Evolutionary conservation across 2,113 vertebrate genomes (phyloP).

Genomic region (Prochilodus magdalenae): DNA sequence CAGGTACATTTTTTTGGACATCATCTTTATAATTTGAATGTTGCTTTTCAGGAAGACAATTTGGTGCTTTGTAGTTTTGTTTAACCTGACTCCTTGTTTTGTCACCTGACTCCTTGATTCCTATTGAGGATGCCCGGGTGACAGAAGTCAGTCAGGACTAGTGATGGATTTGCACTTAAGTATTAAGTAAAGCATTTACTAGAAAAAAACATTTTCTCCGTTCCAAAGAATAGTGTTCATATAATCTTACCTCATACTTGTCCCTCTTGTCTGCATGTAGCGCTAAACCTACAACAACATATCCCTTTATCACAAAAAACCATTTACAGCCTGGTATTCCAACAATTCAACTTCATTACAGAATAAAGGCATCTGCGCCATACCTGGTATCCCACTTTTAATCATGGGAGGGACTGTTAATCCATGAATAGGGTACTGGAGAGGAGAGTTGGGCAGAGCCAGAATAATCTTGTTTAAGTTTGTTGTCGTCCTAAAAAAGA

Average conservation of each 20-base stretch:
- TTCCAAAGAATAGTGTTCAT: neutral
- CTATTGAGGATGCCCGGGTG: too few relatives aligned
- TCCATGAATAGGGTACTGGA: slow-evolving; percentile 67
- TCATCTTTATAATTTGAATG: too few relatives aligned
- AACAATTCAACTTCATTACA: neutral
- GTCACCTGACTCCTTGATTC: too few relatives aligned
- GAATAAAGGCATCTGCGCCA: neutral
- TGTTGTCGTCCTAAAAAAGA: slow-evolving; percentile 47
- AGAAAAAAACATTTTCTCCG: too few relatives aligned
- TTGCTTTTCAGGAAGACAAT: too few relatives aligned
- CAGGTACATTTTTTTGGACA: too few relatives aligned
- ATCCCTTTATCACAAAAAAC: neutral
- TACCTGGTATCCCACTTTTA: slow-evolving; percentile 58
- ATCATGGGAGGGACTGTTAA: slow-evolving; percentile 53
- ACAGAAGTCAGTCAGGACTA: too few relatives aligned
- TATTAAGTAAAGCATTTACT: neutral
- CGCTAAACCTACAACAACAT: slow-evolving; percentile 54
- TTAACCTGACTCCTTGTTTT: too few relatives aligned
- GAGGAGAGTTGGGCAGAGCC: slow-evolving; percentile 62
- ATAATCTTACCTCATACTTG: slow-evolving; percentile 56
- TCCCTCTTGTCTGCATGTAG: slow-evolving; percentile 38
- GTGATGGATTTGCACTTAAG: too few relatives aligned
- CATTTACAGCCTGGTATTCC: neutral
- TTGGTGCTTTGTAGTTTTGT: too few relatives aligned
- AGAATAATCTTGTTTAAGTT: slow-evolving; percentile 47